Conservation (phyloP, 2,113 vertebrate species). For the Carlito syrichta region DNA sequence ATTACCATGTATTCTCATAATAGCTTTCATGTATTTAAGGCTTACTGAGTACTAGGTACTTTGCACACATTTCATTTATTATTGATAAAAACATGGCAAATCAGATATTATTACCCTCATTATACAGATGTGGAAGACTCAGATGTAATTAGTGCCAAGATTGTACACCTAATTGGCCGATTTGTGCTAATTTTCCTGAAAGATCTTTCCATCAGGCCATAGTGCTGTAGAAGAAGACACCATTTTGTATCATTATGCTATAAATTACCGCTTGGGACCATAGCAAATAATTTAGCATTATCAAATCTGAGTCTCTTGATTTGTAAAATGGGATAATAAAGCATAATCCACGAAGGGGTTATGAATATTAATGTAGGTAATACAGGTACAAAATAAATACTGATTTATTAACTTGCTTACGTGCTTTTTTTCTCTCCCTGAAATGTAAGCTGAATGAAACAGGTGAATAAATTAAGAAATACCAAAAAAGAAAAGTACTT, state of each 20-base stretch:
- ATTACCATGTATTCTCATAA: conserved; percentile 17
- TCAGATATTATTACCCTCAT: not conserved
- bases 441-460: conserved; percentile 41
- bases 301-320: conserved; percentile 32
- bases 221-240: not conserved
- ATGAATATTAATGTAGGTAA: conserved; percentile 44
- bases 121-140: conserved; percentile 40
- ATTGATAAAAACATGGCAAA: conserved; percentile 35
- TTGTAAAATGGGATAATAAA: conserved; percentile 29
- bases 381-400: conserved; percentile 29
- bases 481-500: conserved; percentile 36
- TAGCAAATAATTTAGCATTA: not conserved
- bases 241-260: conserved; percentile 22
- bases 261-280: not conserved
- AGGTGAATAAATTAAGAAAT: conserved; percentile 45
- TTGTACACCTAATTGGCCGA: conserved; percentile 19
- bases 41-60: not conserved
- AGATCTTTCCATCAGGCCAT: conserved; percentile 44
- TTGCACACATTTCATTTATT: conserved; percentile 34
- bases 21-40: not conserved
- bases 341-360: not conserved
- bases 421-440: conserved; percentile 14
- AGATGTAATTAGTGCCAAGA: conserved; percentile 28
- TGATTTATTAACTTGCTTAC: conserved; percentile 28
- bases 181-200: conserved; percentile 38